phyloP scores from a whole-genome alignment of 2,888 invertebrate genomes.

The Polymixis lichenea region DNA sequence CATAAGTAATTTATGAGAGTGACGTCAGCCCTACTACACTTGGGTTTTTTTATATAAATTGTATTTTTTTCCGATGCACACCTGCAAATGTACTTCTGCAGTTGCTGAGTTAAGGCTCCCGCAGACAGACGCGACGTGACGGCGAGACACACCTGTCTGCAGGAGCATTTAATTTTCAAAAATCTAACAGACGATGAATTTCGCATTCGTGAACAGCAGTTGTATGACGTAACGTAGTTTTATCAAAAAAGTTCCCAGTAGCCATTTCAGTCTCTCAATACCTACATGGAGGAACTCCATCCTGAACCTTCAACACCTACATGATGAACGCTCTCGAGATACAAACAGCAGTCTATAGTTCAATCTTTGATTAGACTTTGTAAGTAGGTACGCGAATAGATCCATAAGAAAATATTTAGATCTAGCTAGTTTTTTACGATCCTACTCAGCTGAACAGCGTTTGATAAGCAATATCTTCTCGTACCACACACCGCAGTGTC shows the following conservation, averaged over 20 bases:
- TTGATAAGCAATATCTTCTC: too few species aligned
- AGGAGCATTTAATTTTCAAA: neutral
- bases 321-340: neutral
- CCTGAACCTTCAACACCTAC: neutral
- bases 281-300: neutral
- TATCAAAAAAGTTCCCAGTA: neutral
- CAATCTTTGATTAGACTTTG: neutral
- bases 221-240: neutral
- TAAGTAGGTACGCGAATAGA: too few species aligned
- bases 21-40: neutral
- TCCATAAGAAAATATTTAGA: too few species aligned
- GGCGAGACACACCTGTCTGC: too few species aligned
- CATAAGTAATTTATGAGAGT: neutral
- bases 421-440: too few species aligned
- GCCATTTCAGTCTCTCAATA: neutral
- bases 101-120: neutral
- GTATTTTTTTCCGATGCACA: neutral
- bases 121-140: too few species aligned
- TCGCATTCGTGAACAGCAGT: neutral
- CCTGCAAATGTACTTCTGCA: neutral
- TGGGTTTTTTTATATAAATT: neutral
- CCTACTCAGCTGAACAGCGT: too few species aligned
- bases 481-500: too few species aligned
- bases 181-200: too few species aligned
- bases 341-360: neutral